A percentile compares a stretch with the other conserved stretches of the same genome.
These are phyloP conservation scores for Stylophora pistillata DNA, from an alignment of 64 coral and sea anemone genomes.

Conservation along the genomic window DNA sequence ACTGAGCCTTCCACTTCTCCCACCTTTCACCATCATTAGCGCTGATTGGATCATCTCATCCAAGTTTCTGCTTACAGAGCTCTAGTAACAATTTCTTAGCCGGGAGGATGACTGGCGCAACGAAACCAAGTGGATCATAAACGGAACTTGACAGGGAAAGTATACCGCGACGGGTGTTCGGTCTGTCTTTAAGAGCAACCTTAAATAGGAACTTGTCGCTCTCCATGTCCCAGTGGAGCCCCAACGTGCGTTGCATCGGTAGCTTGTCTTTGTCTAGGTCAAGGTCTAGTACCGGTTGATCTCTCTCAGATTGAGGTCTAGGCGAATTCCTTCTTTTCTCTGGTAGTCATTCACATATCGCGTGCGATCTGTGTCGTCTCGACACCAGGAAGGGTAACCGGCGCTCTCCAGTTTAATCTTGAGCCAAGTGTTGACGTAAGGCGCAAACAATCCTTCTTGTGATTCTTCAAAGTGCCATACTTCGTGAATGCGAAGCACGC, in stretches of 20 bases:
- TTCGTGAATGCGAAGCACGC: no score
- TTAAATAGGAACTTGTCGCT: constrained; percentile 9
- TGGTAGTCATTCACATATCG: no score
- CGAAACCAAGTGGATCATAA: constrained; percentile 31
- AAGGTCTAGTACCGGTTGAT: background rate
- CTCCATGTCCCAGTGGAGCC: constrained; percentile 7
- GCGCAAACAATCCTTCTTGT: no score
- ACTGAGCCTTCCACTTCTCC: constrained; percentile 10
- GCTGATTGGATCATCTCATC: constrained; percentile 12
- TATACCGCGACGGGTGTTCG: constrained; percentile 27
- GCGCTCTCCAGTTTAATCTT: no score
- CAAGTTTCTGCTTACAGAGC: constrained; percentile 2
- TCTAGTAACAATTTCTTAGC: constrained; percentile 26
- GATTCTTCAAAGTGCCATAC: no score
- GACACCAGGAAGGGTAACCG: no score
- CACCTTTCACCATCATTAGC: background rate
- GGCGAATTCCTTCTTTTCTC: no score
- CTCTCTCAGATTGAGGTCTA: constrained; percentile 9
- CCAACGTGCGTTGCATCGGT: constrained; percentile 14
- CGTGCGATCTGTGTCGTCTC: no score
- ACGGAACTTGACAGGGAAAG: constrained; percentile 33
- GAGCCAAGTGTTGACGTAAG: no score
- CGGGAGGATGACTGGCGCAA: constrained; percentile 30
- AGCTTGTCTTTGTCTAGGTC: constrained; percentile 34
- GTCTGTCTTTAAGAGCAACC: background rate